A percentile compares a stretch with the other conserved stretches of the same genome.
phyloP scores from a whole-genome alignment of 1,140 invertebrate species.

The Helicorthomorpha holstii region DNA sequence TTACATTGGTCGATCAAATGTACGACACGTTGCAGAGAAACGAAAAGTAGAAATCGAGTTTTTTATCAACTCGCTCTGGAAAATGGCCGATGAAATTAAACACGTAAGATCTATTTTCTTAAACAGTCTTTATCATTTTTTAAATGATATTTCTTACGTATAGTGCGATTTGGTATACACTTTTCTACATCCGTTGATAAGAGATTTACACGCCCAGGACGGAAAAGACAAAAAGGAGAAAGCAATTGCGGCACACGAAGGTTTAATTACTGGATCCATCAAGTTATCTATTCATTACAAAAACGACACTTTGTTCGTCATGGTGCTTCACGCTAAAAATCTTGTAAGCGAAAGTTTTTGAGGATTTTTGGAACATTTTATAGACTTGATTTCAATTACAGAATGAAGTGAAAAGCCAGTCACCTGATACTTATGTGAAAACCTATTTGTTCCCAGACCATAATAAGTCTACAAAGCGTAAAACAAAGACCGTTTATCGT shows the following conservation, averaged over 20 bases:
- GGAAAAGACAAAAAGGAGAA: slow-evolving; percentile 1
- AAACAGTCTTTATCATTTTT: background rate
- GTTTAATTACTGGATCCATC: background rate
- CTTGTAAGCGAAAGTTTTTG: background rate
- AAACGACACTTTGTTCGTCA: background rate
- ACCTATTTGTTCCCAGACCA: slow-evolving; percentile 63
- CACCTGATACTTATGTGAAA: slow-evolving; percentile 80
- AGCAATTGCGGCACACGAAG: background rate
- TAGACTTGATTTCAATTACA: slow-evolving; percentile 1
- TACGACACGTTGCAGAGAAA: slow-evolving; percentile 82
- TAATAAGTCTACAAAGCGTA: slow-evolving; percentile 80
- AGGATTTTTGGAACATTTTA: too few species aligned
- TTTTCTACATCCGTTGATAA: slow-evolving; percentile 86
- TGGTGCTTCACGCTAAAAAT: background rate
- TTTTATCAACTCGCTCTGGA: slow-evolving; percentile 71
- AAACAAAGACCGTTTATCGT: slow-evolving; percentile 80
- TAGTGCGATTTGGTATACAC: slow-evolving; percentile 94
- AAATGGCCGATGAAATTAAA: slow-evolving; percentile 72
- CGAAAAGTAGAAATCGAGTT: slow-evolving; percentile 66
- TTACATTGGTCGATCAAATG: slow-evolving; percentile 77
- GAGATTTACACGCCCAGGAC: slow-evolving; percentile 46
- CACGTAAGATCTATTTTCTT: slow-evolving; percentile 18
- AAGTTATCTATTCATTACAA: background rate
- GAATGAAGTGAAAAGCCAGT: slow-evolving; percentile 9
- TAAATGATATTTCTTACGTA: slow-evolving; percentile 19